These are phyloP conservation scores for Orussus abietinus DNA, from an alignment of 1,140 invertebrate species.

Conservation along the genomic window DNA sequence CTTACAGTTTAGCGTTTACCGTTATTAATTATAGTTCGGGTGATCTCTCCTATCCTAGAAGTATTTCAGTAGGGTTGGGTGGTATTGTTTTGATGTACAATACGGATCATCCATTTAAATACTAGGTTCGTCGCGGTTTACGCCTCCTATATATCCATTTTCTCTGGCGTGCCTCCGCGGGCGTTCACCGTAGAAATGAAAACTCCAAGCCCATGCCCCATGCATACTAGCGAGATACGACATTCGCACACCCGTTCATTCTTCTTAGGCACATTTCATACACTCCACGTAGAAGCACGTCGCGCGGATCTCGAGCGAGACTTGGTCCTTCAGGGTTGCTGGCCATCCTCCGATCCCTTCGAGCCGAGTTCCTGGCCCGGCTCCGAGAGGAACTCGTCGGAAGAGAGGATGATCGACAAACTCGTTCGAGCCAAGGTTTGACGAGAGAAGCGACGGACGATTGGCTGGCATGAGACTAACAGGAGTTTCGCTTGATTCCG, in stretches of 20 bases:
- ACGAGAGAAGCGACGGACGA: slow-evolving; percentile 26
- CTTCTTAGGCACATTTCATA: slow-evolving; percentile 40
- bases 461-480: slow-evolving; percentile 44
- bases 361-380: background rate
- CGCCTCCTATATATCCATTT: background rate
- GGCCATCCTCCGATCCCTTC: no score
- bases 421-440: slow-evolving; percentile 26
- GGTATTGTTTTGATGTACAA: slow-evolving; percentile 21
- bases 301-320: slow-evolving; percentile 30
- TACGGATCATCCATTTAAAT: slow-evolving; percentile 32
- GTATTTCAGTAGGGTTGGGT: slow-evolving; percentile 22
- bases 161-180: background rate
- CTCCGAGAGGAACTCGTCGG: background rate
- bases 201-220: slow-evolving; percentile 29
- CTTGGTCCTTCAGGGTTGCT: no score
- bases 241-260: slow-evolving; percentile 29
- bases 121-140: slow-evolving; percentile 32
- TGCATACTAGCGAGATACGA: slow-evolving; percentile 13
- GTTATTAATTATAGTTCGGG: slow-evolving; percentile 29
- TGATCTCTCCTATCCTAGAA: slow-evolving; percentile 27
- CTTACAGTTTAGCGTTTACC: slow-evolving; percentile 35
- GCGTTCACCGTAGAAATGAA: background rate
- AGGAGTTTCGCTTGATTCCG: slow-evolving; percentile 24
- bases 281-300: slow-evolving; percentile 35
- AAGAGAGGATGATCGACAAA: slow-evolving; percentile 7